Percentiles rank a stretch among this genome's conserved stretches.
These are phyloP conservation scores for Carcina quercana DNA, from an alignment of 2,888 invertebrate species.

Conservation along the genomic window DNA sequence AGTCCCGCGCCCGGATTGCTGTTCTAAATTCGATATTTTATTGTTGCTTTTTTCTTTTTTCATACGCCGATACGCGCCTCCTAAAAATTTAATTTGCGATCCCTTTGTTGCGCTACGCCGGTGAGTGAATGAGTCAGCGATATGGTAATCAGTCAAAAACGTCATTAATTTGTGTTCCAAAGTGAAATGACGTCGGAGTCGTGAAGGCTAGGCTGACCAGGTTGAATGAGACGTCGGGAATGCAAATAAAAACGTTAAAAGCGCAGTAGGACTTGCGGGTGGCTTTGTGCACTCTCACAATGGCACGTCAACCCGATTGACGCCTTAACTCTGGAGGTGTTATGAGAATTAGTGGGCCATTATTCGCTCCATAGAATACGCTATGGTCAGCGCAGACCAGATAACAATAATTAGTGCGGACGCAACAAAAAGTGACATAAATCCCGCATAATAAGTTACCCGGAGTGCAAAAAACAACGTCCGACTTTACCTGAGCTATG, in stretches of 20 bases:
- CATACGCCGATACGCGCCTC: slow-evolving; percentile 37
- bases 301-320: slow-evolving; percentile 50
- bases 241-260: slow-evolving; percentile 59
- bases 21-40: slow-evolving; percentile 69
- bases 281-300: slow-evolving; percentile 60
- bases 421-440: slow-evolving; percentile 71
- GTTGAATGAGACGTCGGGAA: slow-evolving; percentile 61
- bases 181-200: slow-evolving; percentile 25
- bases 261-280: slow-evolving; percentile 63
- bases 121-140: slow-evolving; percentile 36
- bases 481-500: slow-evolving; percentile 59
- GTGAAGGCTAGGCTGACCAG: slow-evolving; percentile 33
- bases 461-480: slow-evolving; percentile 52
- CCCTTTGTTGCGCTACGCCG: slow-evolving; percentile 38
- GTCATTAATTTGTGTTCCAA: slow-evolving; percentile 24
- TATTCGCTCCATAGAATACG: slow-evolving; percentile 61
- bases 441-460: slow-evolving; percentile 70
- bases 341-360: slow-evolving; percentile 70
- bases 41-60: slow-evolving; percentile 54
- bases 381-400: slow-evolving; percentile 65
- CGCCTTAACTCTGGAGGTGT: slow-evolving; percentile 65
- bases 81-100: slow-evolving; percentile 53
- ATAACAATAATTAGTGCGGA: slow-evolving; percentile 73
- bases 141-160: slow-evolving; percentile 31
- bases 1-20: slow-evolving; percentile 52